Evolutionary conservation across 2,113 vertebrate species (phyloP).

Genomic region (Xyrauchen texanus): DNA sequence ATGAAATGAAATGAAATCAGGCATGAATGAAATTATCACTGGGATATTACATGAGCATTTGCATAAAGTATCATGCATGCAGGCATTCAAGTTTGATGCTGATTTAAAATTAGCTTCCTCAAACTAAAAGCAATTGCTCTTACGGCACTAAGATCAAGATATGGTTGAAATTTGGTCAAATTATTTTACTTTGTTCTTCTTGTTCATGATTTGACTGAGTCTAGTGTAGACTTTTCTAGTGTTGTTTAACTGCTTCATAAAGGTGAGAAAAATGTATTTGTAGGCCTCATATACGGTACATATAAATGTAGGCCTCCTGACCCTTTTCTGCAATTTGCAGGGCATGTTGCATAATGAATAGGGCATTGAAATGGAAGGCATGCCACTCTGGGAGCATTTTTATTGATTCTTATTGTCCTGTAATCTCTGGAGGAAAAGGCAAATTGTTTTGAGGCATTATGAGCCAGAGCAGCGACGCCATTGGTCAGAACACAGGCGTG

Average conservation of each 20-base stretch:
- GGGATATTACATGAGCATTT: background rate
- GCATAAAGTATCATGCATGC: background rate
- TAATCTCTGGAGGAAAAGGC: background rate
- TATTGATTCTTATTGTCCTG: conserved; percentile 36
- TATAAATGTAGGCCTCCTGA: background rate
- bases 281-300: too few species aligned
- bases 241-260: background rate
- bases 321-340: background rate
- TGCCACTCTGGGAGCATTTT: conserved; percentile 38
- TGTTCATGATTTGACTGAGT: background rate
- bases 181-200: too few species aligned
- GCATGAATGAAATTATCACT: background rate
- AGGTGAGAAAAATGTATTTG: background rate
- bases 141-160: background rate
- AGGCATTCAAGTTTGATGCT: background rate
- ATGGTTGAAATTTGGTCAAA: too few species aligned
- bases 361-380: background rate
- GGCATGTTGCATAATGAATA: background rate
- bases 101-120: background rate
- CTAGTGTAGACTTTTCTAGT: background rate
- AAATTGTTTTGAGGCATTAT: background rate
- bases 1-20: background rate
- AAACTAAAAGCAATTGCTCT: background rate
- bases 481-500: conserved; percentile 63
- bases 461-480: conserved; percentile 20